Percentiles rank a stretch among this genome's conserved stretches.
phyloP scores from a whole-genome alignment of 2,888 invertebrate genomes.

The Dendrolimus pini region DNA sequence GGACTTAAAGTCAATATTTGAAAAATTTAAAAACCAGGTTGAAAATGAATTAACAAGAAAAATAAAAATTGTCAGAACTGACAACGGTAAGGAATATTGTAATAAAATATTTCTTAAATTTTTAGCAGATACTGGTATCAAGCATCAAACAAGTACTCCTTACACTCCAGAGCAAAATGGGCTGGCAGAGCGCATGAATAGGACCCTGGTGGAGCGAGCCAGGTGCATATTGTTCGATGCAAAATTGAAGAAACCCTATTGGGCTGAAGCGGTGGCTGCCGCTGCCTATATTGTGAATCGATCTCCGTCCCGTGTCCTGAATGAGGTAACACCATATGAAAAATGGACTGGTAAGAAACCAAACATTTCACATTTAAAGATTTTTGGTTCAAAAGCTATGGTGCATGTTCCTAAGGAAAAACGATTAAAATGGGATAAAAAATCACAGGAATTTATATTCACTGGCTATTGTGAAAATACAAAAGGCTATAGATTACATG shows the following conservation, averaged over 20 bases:
- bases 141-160: too few relatives aligned
- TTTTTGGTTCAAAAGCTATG: conserved; percentile 35
- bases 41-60: conserved; percentile 10
- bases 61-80: conserved; percentile 9
- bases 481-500: conserved; percentile 9
- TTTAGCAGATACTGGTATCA: too few relatives aligned
- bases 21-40: conserved; percentile 9
- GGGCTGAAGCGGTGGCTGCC: too few relatives aligned
- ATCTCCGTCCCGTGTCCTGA: conserved; percentile 15
- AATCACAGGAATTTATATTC: conserved; percentile 6
- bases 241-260: conserved; percentile 5
- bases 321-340: conserved; percentile 18
- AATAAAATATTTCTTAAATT: too few relatives aligned
- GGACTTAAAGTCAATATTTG: conserved; percentile 7
- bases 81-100: too few relatives aligned
- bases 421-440: conserved; percentile 9
- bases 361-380: conserved; percentile 21
- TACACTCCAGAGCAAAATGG: too few relatives aligned
- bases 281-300: conserved; percentile 26
- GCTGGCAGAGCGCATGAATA: conserved; percentile 15
- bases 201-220: conserved; percentile 14
- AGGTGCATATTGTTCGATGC: conserved; percentile 15
- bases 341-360: conserved; percentile 30
- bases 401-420: conserved; percentile 8
- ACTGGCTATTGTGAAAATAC: conserved; percentile 9